phyloP scores from a whole-genome alignment of 2,113 vertebrate species.

The Crotalus viridis region DNA sequence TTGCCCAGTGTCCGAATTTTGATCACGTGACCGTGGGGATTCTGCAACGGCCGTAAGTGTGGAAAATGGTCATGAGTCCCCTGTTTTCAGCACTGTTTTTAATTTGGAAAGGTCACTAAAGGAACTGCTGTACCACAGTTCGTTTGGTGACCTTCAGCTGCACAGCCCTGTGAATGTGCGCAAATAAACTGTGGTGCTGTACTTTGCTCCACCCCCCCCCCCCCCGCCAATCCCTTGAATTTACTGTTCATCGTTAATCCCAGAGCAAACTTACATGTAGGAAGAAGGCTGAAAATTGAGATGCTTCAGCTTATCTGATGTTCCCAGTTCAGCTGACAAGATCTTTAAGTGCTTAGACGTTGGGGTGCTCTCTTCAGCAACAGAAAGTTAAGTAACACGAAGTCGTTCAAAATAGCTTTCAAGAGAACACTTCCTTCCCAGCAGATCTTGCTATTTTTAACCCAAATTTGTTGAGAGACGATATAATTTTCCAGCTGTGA shows the following conservation, averaged over 20 bases:
- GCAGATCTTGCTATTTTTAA: conserved; percentile 26
- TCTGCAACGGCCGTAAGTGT: too few species aligned
- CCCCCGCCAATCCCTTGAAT: neutral
- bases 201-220: neutral
- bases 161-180: neutral
- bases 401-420: conserved; percentile 21
- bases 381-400: conserved; percentile 28
- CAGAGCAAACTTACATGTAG: neutral
- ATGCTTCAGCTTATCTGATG: neutral
- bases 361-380: conserved; percentile 23
- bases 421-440: conserved; percentile 7
- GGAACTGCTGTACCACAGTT: neutral
- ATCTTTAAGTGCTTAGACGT: neutral
- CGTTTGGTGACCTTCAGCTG: too few species aligned
- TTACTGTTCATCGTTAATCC: neutral
- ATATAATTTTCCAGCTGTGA: conserved; percentile 34
- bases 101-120: neutral
- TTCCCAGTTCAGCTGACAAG: neutral
- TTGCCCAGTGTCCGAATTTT: too few species aligned
- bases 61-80: too few species aligned
- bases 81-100: too few species aligned
- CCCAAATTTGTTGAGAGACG: conserved; percentile 27
- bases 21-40: too few species aligned
- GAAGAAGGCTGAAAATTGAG: conserved; percentile 9
- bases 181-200: neutral